These are phyloP conservation scores for Holothuria scabra DNA, from an alignment of 53 echinoderm and acorn worm species.

Conservation along the genomic window DNA sequence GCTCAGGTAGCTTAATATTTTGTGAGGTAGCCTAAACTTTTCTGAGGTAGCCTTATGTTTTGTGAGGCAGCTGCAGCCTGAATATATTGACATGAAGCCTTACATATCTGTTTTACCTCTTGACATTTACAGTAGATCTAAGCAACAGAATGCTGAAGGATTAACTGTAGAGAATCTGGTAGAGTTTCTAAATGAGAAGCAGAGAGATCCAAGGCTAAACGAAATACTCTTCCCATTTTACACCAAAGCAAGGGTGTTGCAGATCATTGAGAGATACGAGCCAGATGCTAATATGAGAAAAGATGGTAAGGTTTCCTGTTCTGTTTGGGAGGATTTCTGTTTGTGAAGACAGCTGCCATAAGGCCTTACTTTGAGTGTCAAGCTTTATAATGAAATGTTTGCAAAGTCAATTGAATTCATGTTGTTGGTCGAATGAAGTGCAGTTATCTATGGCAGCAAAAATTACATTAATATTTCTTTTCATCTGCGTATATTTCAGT, in stretches of 20 bases:
- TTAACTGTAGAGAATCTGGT: constrained; percentile 84
- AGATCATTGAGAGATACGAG: constrained; percentile 94
- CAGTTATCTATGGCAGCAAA: no score
- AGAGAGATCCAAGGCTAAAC: constrained; percentile 88
- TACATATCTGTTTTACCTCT: background rate
- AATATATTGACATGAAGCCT: background rate
- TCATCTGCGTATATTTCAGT: no score
- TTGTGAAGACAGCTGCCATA: no score
- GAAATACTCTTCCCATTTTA: constrained; percentile 98
- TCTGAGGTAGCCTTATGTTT: background rate
- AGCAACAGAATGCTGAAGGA: constrained; percentile 61
- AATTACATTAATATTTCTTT: no score
- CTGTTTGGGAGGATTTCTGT: no score
- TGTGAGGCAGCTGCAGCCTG: background rate
- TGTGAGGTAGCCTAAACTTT: background rate
- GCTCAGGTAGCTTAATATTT: background rate
- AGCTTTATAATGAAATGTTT: no score
- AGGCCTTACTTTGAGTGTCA: no score
- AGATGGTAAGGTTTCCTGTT: constrained; percentile 66
- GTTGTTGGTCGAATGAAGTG: no score
- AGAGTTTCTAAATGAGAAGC: constrained; percentile 85
- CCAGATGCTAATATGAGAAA: constrained; percentile 73
- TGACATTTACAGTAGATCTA: constrained; percentile 62
- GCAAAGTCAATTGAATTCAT: no score
- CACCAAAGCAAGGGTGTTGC: constrained; percentile 73